phyloP scores from a whole-genome alignment of 2,113 vertebrate genomes.

The Mastomys coucha region DNA sequence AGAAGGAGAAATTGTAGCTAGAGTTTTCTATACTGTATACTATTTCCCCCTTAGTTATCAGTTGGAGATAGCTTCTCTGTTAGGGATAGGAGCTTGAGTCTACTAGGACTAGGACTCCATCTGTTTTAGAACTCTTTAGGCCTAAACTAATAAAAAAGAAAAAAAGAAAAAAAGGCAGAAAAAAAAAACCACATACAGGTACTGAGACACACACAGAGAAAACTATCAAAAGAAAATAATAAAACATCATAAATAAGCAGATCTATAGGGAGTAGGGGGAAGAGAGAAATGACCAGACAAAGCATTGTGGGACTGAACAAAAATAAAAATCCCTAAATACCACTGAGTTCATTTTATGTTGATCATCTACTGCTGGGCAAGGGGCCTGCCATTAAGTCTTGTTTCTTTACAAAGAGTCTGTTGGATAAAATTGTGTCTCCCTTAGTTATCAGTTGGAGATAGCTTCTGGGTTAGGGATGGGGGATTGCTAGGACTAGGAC shows the following conservation, averaged over 20 bases:
- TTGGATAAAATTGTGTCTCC: not conserved
- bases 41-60: no score
- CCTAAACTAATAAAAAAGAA: not conserved
- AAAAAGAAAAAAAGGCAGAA: not conserved
- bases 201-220: not conserved
- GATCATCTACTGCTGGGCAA: not conserved
- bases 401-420: not conserved
- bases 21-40: not conserved
- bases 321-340: not conserved
- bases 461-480: not conserved
- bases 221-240: not conserved
- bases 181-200: not conserved
- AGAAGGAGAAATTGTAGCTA: not conserved
- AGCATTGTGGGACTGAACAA: not conserved
- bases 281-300: not conserved
- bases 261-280: not conserved
- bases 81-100: no score
- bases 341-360: not conserved
- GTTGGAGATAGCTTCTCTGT: no score
- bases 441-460: not conserved
- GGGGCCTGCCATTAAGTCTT: not conserved
- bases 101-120: no score
- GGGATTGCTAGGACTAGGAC: not conserved
- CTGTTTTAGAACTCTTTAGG: no score
- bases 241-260: not conserved